phyloP scores from a whole-genome alignment of 2,113 vertebrate genomes.

The Ictalurus furcatus region DNA sequence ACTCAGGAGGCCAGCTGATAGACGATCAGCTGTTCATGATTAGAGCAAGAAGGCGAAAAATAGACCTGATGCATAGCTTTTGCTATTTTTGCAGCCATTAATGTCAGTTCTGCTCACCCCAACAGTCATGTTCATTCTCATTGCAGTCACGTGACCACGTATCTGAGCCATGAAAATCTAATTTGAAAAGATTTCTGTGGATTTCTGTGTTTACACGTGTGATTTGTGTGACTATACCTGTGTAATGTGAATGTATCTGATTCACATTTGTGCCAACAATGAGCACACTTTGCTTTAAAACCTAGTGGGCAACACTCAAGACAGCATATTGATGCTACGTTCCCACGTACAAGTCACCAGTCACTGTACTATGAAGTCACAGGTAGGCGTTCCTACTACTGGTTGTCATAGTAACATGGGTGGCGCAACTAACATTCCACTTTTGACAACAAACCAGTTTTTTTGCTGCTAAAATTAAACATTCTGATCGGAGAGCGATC shows the following conservation, averaged over 20 bases:
- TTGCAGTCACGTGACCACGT: not conserved
- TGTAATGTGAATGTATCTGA: not conserved
- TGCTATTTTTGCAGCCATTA: constrained; percentile 3
- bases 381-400: too few species aligned
- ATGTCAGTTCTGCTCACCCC: not conserved
- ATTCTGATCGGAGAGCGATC: too few species aligned
- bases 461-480: too few species aligned
- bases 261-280: not conserved
- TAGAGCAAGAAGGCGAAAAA: constrained; percentile 1
- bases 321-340: not conserved
- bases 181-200: not conserved
- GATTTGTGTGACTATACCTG: not conserved
- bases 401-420: too few species aligned
- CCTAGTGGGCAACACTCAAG: not conserved
- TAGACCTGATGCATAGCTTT: not conserved
- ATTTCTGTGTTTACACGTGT: not conserved
- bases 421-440: too few species aligned
- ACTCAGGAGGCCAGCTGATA: not conserved
- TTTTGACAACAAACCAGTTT: too few species aligned
- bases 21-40: constrained; percentile 18
- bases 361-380: too few species aligned
- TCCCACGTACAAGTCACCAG: too few species aligned
- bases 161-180: not conserved
- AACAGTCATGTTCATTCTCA: not conserved
- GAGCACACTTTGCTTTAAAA: not conserved